Conservation (phyloP, 2,113 vertebrate genomes). For the Amia ocellicauda region DNA sequence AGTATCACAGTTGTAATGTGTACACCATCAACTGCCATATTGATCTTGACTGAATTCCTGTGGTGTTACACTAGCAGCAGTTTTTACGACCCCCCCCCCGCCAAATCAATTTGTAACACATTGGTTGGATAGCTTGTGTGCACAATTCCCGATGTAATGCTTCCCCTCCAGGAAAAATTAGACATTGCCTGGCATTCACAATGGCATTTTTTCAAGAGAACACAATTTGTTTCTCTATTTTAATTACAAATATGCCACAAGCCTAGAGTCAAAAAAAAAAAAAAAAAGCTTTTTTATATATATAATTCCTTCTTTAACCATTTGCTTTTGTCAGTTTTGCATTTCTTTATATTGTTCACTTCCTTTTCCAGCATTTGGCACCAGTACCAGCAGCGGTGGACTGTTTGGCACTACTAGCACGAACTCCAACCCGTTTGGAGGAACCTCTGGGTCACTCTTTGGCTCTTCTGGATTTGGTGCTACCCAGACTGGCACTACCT, state of each 20-base stretch:
- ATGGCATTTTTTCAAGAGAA: too few species aligned
- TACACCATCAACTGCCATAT: too few species aligned
- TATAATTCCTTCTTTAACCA: neutral
- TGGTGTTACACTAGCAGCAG: too few species aligned
- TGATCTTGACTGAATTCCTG: too few species aligned
- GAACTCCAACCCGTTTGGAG: conserved; percentile 88
- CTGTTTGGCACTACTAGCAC: conserved; percentile 91
- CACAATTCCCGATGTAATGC: too few species aligned
- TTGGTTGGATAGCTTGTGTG: neutral
- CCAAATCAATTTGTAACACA: neutral
- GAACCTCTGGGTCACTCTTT: conserved; percentile 78
- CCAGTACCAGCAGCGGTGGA: conserved; percentile 84
- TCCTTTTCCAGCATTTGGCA: conserved; percentile 76
- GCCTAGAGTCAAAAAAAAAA: too few species aligned
- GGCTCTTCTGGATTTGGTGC: conserved; percentile 82
- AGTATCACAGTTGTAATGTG: neutral
- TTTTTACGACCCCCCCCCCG: too few species aligned
- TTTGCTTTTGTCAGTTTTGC: neutral
- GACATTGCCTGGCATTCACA: too few species aligned
- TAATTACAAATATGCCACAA: too few species aligned
- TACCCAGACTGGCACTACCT: conserved; percentile 83
- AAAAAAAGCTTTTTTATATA: too few species aligned
- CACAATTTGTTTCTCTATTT: too few species aligned
- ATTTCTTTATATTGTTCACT: neutral
- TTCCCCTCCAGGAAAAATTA: too few species aligned